phyloP scores from a whole-genome alignment of 2,113 vertebrate species.

The Heterocephalus glaber region DNA sequence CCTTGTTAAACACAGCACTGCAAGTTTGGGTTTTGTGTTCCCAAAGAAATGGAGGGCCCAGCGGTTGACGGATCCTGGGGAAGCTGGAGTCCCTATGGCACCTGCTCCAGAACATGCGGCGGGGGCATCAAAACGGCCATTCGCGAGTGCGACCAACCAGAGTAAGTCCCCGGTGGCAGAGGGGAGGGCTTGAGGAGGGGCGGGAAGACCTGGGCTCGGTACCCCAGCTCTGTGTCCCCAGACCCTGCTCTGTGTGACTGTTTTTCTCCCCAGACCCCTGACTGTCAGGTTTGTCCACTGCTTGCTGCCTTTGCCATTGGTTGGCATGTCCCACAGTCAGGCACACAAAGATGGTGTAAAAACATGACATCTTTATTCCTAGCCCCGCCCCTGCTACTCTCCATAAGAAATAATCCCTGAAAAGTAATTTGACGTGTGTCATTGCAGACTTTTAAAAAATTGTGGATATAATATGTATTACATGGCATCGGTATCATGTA shows the following conservation, averaged over 20 bases:
- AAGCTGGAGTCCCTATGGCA: slow-evolving; percentile 96
- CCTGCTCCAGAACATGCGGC: slow-evolving; percentile 95
- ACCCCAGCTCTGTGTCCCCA: background rate
- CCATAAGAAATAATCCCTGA: background rate
- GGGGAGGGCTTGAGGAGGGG: background rate
- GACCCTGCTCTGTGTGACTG: rapidly evolving
- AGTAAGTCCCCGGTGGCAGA: slow-evolving; percentile 86
- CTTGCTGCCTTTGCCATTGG: background rate
- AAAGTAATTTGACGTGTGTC: background rate
- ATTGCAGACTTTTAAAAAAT: background rate
- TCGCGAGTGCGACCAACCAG: slow-evolving; percentile 96
- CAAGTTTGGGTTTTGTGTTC: slow-evolving; percentile 94
- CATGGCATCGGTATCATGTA: background rate
- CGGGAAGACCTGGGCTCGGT: background rate
- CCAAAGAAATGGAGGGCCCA: slow-evolving; percentile 90
- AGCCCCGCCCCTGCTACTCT: rapidly evolving
- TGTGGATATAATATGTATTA: background rate
- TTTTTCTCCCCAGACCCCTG: background rate
- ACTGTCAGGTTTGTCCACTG: background rate
- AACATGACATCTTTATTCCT: background rate
- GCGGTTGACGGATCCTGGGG: slow-evolving; percentile 95
- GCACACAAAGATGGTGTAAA: background rate
- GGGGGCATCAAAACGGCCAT: slow-evolving; percentile 95
- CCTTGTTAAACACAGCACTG: slow-evolving; percentile 90
- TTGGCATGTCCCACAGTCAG: background rate